These are phyloP conservation scores for Leptarthrus brevirostris DNA, from an alignment of 2,888 invertebrate species.

Conservation along the genomic window DNA sequence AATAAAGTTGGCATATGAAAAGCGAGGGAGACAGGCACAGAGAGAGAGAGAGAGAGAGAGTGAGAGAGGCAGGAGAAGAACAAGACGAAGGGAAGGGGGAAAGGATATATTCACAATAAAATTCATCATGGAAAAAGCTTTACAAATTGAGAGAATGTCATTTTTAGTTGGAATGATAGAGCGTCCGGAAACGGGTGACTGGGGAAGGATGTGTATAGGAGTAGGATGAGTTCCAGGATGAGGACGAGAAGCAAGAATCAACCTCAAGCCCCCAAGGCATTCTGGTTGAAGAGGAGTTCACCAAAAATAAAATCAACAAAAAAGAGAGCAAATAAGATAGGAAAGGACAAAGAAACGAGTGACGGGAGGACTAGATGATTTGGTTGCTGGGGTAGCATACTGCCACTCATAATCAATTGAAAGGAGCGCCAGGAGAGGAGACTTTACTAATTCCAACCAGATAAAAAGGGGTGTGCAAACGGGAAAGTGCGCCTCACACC, in stretches of 20 bases:
- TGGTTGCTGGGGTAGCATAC: too few relatives aligned
- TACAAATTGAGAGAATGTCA: constrained; percentile 25
- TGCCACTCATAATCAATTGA: too few relatives aligned
- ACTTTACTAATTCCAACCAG: too few relatives aligned
- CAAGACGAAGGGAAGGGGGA: too few relatives aligned
- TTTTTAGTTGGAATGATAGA: not conserved
- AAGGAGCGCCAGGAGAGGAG: too few relatives aligned
- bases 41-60: constrained; percentile 14
- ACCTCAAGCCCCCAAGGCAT: too few relatives aligned
- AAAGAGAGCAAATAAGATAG: not conserved
- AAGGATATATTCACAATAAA: constrained; percentile 37
- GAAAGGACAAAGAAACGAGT: not conserved
- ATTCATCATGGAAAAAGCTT: constrained; percentile 34
- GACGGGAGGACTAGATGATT: not conserved
- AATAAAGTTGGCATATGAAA: constrained; percentile 17
- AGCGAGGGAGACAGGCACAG: constrained; percentile 13
- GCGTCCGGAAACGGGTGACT: not conserved
- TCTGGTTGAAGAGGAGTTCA: too few relatives aligned
- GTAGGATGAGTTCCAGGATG: too few relatives aligned
- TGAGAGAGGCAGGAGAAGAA: not conserved
- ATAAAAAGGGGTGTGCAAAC: too few relatives aligned
- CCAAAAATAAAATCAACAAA: not conserved
- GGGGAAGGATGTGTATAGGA: too few relatives aligned
- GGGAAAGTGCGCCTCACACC: too few relatives aligned
- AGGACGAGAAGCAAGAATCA: too few relatives aligned